Conservation (phyloP, 2,888 invertebrate genomes). For the Fragum fragum region DNA sequence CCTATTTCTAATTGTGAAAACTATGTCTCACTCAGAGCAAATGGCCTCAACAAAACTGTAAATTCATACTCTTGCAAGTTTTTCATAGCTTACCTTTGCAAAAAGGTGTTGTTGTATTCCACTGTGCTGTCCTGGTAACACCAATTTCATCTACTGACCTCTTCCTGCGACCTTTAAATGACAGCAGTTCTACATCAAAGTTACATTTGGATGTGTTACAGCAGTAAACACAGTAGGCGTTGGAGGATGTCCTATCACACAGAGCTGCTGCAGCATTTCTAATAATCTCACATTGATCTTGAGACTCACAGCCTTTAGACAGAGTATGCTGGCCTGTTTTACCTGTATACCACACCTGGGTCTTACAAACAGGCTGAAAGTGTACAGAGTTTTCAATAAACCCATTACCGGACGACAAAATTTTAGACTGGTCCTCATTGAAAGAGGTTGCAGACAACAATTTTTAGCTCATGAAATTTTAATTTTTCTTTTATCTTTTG, state of each 20-base stretch:
- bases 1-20: too few species aligned
- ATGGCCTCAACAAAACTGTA: too few species aligned
- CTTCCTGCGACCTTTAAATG: constrained; percentile 50
- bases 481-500: too few species aligned
- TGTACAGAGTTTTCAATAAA: background rate
- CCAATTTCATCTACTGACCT: constrained; percentile 26
- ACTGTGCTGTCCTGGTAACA: background rate
- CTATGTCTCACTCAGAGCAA: too few species aligned
- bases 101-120: constrained; percentile 41
- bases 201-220: constrained; percentile 54
- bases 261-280: background rate
- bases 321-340: constrained; percentile 34
- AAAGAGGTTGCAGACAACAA: too few species aligned
- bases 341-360: constrained; percentile 37
- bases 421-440: too few species aligned
- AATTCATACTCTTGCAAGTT: too few species aligned
- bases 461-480: too few species aligned
- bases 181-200: constrained; percentile 39
- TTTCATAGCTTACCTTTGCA: constrained; percentile 47
- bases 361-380: constrained; percentile 52
- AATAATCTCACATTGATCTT: constrained; percentile 22
- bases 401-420: too few species aligned
- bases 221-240: constrained; percentile 54
- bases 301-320: constrained; percentile 40
- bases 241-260: constrained; percentile 20